A percentile compares a stretch with the other conserved stretches of the same genome.
Conservation (phyloP, 2,797 vertebrate species). For the Schizopygopsis pylzovi region DNA sequence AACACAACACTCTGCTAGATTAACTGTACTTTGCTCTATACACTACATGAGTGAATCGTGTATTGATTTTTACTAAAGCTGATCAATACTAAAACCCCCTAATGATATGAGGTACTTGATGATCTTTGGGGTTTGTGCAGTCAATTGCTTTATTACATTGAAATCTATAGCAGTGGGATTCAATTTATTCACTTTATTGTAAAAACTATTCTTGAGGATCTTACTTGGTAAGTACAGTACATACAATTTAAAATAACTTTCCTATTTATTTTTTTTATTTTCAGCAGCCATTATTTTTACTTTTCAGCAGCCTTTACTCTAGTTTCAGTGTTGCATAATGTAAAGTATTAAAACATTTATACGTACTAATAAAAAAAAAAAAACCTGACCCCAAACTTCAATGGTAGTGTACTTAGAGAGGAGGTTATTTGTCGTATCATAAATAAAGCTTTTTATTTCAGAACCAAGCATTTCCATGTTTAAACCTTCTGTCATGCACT, state of each 20-base stretch:
- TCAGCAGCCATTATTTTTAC: too few relatives aligned
- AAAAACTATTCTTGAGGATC: background rate
- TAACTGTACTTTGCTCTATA: background rate
- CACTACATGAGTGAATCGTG: background rate
- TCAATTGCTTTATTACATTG: background rate
- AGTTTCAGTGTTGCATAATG: background rate
- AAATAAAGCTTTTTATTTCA: conserved; percentile 5
- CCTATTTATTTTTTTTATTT: background rate
- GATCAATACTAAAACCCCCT: conserved; percentile 5
- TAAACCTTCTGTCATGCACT: background rate
- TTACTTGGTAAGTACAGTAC: background rate
- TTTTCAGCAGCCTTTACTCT: background rate
- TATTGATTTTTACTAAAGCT: conserved; percentile 13
- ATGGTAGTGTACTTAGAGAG: background rate
- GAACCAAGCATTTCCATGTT: background rate
- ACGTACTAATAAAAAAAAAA: background rate
- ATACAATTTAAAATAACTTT: background rate
- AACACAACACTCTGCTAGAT: background rate
- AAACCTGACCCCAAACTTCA: background rate
- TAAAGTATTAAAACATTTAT: background rate
- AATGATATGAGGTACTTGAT: conserved; percentile 4
- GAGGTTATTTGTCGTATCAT: conserved; percentile 6
- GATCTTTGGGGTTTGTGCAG: background rate
- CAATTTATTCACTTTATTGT: background rate
- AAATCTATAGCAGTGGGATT: background rate